A percentile compares a stretch with the other conserved stretches of the same genome.
Evolutionary conservation across 1,140 invertebrate genomes (phyloP).

Genomic region (Cyclina sinensis): DNA sequence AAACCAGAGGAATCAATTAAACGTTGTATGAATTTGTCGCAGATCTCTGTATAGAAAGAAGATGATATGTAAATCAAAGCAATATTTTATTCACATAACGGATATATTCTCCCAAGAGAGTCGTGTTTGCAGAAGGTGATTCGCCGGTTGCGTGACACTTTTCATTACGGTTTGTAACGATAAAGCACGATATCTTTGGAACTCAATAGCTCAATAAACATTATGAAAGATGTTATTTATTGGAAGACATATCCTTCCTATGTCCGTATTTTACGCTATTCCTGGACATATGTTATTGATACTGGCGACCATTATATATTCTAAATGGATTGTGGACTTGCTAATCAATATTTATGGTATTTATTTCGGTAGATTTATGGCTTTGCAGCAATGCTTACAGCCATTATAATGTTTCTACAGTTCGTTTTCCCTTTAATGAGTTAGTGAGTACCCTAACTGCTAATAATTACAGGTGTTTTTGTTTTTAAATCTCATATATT

Average conservation of each 20-base stretch:
- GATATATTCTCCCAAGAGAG: not conserved
- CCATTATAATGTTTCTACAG: not conserved
- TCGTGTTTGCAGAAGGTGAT: conserved; percentile 1
- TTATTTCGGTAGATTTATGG: conserved; percentile 25
- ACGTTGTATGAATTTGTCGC: conserved; percentile 10
- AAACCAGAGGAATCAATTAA: not conserved
- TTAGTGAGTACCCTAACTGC: not conserved
- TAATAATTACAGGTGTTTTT: not conserved
- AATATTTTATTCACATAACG: conserved; percentile 35
- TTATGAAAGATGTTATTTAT: conserved; percentile 44
- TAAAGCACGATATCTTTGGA: conserved; percentile 11
- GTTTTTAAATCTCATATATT: no score
- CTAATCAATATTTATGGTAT: conserved; percentile 40
- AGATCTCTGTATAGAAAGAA: not conserved
- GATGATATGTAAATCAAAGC: conserved; percentile 41
- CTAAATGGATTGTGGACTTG: conserved; percentile 18
- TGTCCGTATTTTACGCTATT: conserved; percentile 33
- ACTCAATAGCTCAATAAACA: conserved; percentile 41
- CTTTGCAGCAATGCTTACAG: not conserved
- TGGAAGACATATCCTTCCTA: conserved; percentile 30
- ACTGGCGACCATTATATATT: conserved; percentile 1
- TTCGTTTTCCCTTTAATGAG: not conserved
- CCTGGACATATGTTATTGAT: conserved; percentile 2
- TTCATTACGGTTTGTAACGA: conserved; percentile 7
- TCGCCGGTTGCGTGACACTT: conserved; percentile 33